Percentiles rank a stretch among this genome's conserved stretches.
phyloP scores from a whole-genome alignment of 2,113 vertebrate genomes.

The Aramus guarauna region DNA sequence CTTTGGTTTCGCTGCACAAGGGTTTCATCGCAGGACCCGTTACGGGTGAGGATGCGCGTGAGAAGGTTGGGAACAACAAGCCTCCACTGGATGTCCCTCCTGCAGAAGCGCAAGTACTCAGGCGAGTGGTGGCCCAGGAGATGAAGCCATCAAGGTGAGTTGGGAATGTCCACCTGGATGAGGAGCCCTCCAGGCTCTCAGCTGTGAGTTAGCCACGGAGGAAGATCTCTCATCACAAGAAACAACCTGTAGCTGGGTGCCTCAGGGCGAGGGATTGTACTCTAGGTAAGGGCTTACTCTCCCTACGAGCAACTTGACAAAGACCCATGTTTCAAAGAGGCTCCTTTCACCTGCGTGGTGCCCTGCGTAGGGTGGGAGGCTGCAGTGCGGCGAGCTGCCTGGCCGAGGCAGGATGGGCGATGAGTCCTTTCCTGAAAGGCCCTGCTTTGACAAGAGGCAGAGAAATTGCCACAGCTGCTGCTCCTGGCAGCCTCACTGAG shows the following conservation, averaged over 20 bases:
- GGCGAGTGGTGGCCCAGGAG: not conserved
- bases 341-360: not conserved
- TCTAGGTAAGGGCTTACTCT: not conserved
- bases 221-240: not conserved
- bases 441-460: not conserved
- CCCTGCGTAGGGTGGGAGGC: not conserved
- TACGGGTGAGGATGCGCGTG: fast-evolving
- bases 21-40: not conserved
- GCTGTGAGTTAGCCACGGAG: not conserved
- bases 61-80: not conserved
- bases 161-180: not conserved
- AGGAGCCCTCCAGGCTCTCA: not conserved
- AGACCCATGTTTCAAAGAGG: not conserved
- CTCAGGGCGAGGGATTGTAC: fast-evolving
- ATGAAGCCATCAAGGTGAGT: not conserved
- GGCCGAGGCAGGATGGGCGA: not conserved
- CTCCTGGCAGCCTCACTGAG: not conserved
- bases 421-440: not conserved
- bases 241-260: not conserved
- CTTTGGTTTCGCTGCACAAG: not conserved
- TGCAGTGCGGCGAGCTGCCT: not conserved
- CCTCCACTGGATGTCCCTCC: not conserved
- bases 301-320: not conserved
- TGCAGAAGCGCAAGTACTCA: not conserved
- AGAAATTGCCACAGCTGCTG: constrained; percentile 46